Evolutionary conservation across 2,888 invertebrate genomes (phyloP).

Genomic region (Protodeltote pygarga): DNA sequence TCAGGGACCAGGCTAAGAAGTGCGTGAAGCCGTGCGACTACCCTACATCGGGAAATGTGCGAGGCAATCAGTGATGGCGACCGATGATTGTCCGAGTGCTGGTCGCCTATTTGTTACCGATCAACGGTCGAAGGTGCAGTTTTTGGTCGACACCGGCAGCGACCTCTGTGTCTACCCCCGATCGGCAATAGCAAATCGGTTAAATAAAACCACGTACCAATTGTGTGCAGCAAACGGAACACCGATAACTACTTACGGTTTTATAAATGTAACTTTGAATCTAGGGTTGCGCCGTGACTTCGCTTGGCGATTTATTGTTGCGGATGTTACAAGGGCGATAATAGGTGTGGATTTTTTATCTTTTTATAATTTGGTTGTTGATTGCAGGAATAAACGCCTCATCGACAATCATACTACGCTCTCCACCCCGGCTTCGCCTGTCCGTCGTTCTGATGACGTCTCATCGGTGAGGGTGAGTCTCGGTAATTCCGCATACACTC

Average conservation of each 20-base stretch:
- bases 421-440: constrained; percentile 9
- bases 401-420: constrained; percentile 31
- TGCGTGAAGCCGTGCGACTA: constrained; percentile 5
- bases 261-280: constrained; percentile 3
- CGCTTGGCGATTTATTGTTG: constrained; percentile 10
- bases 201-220: not conserved
- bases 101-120: constrained; percentile 7
- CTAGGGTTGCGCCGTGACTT: constrained; percentile 7
- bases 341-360: constrained; percentile 15
- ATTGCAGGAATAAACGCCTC: constrained; percentile 23
- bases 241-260: constrained; percentile 7
- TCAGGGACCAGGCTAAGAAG: not conserved
- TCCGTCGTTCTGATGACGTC: not conserved
- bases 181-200: not conserved
- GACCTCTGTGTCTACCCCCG: constrained; percentile 1
- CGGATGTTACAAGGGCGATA: constrained; percentile 10
- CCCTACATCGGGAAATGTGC: constrained; percentile 5
- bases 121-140: not conserved
- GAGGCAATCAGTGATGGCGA: constrained; percentile 15
- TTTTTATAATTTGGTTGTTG: constrained; percentile 4
- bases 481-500: constrained; percentile 18
- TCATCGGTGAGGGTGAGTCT: constrained; percentile 10
- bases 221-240: constrained; percentile 9
- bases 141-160: no score
- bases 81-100: constrained; percentile 3